Percentiles rank a stretch among this genome's conserved stretches.
Evolutionary conservation across 2,797 vertebrate species (phyloP).

Genomic region (Sternotherus odoratus): DNA sequence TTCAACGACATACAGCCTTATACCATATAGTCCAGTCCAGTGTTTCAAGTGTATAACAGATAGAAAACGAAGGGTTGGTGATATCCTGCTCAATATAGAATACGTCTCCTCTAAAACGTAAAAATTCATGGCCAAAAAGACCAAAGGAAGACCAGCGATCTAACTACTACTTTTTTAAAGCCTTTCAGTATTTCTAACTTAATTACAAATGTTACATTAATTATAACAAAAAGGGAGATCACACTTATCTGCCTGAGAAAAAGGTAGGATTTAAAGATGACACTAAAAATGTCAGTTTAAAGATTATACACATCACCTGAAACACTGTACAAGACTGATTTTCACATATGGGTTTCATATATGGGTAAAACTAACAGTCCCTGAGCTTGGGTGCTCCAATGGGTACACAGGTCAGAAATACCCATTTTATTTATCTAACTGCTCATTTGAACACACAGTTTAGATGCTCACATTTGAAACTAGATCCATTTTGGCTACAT

Average conservation of each 20-base stretch:
- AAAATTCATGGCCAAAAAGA: neutral
- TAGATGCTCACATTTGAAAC: neutral
- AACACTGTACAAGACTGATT: neutral
- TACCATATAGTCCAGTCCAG: neutral
- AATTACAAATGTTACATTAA: neutral
- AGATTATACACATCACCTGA: neutral
- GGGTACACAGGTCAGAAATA: neutral
- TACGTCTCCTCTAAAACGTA: neutral
- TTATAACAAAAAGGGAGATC: neutral
- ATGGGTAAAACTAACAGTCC: neutral
- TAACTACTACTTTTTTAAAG: neutral
- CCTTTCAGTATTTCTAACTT: neutral
- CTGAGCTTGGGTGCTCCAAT: neutral
- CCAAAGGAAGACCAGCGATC: neutral
- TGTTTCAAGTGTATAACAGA: neutral
- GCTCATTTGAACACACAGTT: neutral
- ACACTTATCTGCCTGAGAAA: neutral
- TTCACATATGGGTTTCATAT: rapidly evolving
- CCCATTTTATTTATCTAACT: neutral
- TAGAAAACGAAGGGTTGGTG: neutral
- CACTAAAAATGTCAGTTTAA: neutral
- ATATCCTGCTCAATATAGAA: neutral
- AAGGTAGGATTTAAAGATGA: neutral
- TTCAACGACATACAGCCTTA: neutral
- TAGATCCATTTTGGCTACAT: neutral